Evolutionary conservation across 2,113 vertebrate species (phyloP).

Genomic region (Tursiops truncatus): DNA sequence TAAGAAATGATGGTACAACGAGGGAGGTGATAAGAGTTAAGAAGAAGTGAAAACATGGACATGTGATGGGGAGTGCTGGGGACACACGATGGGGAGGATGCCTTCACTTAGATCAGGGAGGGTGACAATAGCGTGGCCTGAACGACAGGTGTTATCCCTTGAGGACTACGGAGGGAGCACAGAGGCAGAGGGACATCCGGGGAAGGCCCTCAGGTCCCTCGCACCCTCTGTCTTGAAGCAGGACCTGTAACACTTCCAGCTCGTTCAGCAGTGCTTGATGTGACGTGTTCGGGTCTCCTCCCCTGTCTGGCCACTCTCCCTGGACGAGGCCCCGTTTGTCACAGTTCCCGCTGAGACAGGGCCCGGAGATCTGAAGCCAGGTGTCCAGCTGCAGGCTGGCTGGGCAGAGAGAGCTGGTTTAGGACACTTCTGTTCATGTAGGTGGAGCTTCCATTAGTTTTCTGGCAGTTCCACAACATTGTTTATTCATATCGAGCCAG

Average conservation of each 20-base stretch:
- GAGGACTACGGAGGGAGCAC: fast-evolving
- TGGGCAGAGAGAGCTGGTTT: neutral
- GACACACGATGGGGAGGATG: too few relatives aligned
- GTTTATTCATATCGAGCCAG: slow-evolving; percentile 58
- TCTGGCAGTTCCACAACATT: neutral
- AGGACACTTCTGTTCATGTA: neutral
- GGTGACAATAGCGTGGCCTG: neutral
- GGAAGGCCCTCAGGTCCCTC: neutral
- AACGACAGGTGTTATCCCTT: neutral
- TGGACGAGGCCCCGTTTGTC: neutral
- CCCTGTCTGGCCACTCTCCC: neutral
- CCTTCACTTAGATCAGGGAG: neutral
- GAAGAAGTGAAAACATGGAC: neutral
- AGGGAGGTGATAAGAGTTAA: neutral
- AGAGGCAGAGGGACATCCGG: neutral
- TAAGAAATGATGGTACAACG: too few relatives aligned
- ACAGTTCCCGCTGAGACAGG: neutral
- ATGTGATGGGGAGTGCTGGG: neutral
- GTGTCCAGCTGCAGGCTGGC: neutral
- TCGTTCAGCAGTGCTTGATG: neutral
- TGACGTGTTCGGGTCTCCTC: neutral
- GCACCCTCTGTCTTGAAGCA: neutral
- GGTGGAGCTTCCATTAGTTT: neutral
- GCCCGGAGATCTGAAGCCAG: neutral
- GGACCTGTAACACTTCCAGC: neutral